phyloP scores from a whole-genome alignment of 2,888 invertebrate species.

The Sabatieria punctata region DNA sequence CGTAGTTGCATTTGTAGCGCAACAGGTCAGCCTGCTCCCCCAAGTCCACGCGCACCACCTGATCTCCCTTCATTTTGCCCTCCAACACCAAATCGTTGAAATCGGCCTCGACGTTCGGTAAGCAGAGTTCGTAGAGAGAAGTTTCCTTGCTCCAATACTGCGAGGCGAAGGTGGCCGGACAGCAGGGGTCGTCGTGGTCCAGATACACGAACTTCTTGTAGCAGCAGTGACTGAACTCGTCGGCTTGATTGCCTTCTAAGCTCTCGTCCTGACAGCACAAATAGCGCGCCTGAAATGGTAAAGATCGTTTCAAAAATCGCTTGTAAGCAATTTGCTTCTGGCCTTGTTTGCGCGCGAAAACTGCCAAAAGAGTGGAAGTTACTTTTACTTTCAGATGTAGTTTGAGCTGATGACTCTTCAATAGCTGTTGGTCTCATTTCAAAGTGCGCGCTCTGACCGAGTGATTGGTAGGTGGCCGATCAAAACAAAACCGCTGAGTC shows the following conservation, averaged over 20 bases:
- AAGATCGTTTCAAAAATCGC: too few species aligned
- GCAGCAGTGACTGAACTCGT: slow-evolving; percentile 27
- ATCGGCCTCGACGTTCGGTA: slow-evolving; percentile 21
- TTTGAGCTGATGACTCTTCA: too few species aligned
- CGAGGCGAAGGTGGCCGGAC: slow-evolving; percentile 17
- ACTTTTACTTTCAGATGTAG: too few species aligned
- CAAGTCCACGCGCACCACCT: slow-evolving; percentile 12
- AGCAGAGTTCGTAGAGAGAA: slow-evolving; percentile 24
- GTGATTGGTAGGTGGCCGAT: too few species aligned
- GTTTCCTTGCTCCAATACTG: slow-evolving; percentile 19
- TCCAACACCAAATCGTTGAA: slow-evolving; percentile 13
- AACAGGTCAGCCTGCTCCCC: slow-evolving; percentile 13
- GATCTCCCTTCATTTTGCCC: slow-evolving; percentile 4
- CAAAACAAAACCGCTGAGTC: too few species aligned
- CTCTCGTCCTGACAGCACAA: slow-evolving; percentile 18
- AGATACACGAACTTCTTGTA: slow-evolving; percentile 20
- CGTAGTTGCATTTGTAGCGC: slow-evolving; percentile 18
- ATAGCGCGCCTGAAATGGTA: slow-evolving; percentile 17
- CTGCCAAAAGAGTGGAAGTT: too few species aligned
- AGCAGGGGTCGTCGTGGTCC: slow-evolving; percentile 19
- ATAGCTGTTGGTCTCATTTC: too few species aligned
- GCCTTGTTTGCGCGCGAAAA: too few species aligned
- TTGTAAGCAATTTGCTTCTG: too few species aligned
- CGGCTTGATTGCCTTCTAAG: slow-evolving; percentile 14
- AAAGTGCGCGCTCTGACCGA: too few species aligned